These are phyloP conservation scores for Pelecanus crispus DNA, from an alignment of 2,113 vertebrate genomes.

Conservation along the genomic window DNA sequence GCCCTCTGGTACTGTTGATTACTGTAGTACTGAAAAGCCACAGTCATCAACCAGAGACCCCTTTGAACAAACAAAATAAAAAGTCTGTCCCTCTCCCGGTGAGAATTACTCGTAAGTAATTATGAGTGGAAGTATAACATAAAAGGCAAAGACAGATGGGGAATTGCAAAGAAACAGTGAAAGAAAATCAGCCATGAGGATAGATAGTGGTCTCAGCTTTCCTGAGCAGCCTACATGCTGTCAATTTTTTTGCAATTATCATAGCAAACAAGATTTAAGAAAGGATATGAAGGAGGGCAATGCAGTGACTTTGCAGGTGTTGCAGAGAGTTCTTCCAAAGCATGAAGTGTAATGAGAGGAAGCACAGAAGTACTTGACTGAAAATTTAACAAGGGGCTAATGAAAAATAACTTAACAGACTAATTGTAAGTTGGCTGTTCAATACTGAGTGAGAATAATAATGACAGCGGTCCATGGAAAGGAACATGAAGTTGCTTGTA, in stretches of 20 bases:
- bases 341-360: neutral
- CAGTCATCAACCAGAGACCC: neutral
- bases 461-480: neutral
- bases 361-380: neutral
- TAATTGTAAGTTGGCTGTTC: neutral
- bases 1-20: neutral
- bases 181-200: neutral
- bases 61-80: neutral
- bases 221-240: neutral
- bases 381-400: constrained; percentile 9
- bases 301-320: constrained; percentile 5
- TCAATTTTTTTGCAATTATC: neutral
- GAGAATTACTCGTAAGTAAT: neutral
- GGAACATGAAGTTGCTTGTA: neutral
- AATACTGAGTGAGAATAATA: neutral
- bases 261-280: neutral
- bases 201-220: neutral
- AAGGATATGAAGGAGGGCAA: neutral
- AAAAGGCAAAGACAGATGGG: neutral
- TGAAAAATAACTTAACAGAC: neutral
- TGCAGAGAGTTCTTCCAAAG: neutral
- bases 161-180: neutral
- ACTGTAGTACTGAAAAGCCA: neutral
- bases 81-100: neutral
- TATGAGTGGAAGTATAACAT: neutral